Percentiles rank a stretch among this genome's conserved stretches.
These are phyloP conservation scores for Ctena decussata DNA, from an alignment of 2,888 invertebrate species.

Conservation along the genomic window DNA sequence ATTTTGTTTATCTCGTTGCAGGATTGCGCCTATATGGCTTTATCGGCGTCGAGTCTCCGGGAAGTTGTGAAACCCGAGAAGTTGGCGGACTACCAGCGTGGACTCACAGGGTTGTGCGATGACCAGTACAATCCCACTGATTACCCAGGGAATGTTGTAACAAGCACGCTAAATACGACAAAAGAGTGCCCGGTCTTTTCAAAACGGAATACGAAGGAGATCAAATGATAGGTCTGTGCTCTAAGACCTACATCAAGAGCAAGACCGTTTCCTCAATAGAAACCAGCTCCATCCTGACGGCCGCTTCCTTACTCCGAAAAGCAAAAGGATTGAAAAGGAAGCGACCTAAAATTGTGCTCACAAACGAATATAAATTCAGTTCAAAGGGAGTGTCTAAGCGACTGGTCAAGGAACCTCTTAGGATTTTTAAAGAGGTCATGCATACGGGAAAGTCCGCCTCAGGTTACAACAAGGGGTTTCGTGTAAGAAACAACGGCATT, in stretches of 20 bases:
- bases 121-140: slow-evolving; percentile 37
- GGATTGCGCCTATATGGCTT: slow-evolving; percentile 40
- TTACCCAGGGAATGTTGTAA: slow-evolving; percentile 41
- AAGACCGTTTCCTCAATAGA: not conserved
- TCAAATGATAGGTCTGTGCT: slow-evolving; percentile 22
- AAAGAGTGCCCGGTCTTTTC: slow-evolving; percentile 32
- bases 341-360: not conserved
- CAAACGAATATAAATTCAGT: slow-evolving; percentile 38
- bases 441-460: not conserved
- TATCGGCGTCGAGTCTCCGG: slow-evolving; percentile 30
- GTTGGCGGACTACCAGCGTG: slow-evolving; percentile 27
- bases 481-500: slow-evolving; percentile 42
- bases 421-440: slow-evolving; percentile 19
- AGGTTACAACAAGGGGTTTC: slow-evolving; percentile 26
- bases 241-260: slow-evolving; percentile 13
- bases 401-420: slow-evolving; percentile 19
- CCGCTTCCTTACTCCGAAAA: not conserved
- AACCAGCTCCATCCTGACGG: slow-evolving; percentile 5
- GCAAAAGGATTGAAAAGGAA: slow-evolving; percentile 10
- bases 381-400: slow-evolving; percentile 42
- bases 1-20: no score
- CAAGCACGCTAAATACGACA: slow-evolving; percentile 42
- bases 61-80: slow-evolving; percentile 37
- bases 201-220: slow-evolving; percentile 27
- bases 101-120: slow-evolving; percentile 43